These are phyloP conservation scores for Cheilosia vernalis DNA, from an alignment of 2,888 invertebrate genomes.

Conservation along the genomic window DNA sequence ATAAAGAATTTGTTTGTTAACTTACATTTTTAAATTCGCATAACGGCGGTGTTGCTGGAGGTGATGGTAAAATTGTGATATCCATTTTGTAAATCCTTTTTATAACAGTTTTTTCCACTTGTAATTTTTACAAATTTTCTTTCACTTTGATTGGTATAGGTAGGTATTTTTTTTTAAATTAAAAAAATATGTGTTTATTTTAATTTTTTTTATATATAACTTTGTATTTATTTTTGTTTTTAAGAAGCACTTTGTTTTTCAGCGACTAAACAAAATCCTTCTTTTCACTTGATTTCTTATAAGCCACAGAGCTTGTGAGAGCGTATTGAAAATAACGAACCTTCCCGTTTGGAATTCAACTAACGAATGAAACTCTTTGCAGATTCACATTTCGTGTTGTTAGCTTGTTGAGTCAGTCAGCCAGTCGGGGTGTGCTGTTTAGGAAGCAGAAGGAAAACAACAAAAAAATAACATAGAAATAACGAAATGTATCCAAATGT, in stretches of 20 bases:
- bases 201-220: conserved; percentile 14
- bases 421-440: conserved; percentile 45
- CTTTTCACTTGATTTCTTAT: conserved; percentile 35
- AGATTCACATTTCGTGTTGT: conserved; percentile 72
- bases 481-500: conserved; percentile 47
- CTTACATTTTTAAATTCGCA: conserved; percentile 84
- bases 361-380: conserved; percentile 82
- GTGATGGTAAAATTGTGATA: conserved; percentile 85
- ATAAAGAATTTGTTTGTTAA: conserved; percentile 53
- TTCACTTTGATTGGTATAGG: conserved; percentile 56
- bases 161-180: conserved; percentile 69
- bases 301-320: conserved; percentile 23
- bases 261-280: conserved; percentile 9
- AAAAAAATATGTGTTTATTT: neutral
- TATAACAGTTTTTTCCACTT: conserved; percentile 54
- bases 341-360: conserved; percentile 82
- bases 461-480: conserved; percentile 12
- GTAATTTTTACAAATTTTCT: conserved; percentile 5
- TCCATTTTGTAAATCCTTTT: conserved; percentile 79
- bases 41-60: conserved; percentile 89
- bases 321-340: conserved; percentile 77
- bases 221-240: conserved; percentile 4
- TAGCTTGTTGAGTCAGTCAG: conserved; percentile 73
- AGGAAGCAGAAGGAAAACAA: conserved; percentile 54
- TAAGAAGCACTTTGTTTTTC: conserved; percentile 36